Evolutionary conservation across 2,797 vertebrate species (phyloP), one percentile per base, ranked within the genome.

Genomic region (Pseudochirops cupreus): DNA sequence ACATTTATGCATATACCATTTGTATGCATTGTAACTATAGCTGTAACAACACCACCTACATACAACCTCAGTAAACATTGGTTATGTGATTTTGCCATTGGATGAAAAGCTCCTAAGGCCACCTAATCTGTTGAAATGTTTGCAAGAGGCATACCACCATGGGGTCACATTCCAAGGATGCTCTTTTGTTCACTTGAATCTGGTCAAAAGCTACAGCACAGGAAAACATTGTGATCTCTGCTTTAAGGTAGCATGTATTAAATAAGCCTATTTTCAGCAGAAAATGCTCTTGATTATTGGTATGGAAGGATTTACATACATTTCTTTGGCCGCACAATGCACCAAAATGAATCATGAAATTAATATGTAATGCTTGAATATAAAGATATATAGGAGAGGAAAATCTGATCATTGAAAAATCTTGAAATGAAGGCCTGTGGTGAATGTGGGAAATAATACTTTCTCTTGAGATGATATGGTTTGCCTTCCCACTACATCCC

Each of bases 71-170:
- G 53, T 95, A 96, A 97, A 95, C 24, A 59, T 1, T 14, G 33
- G 91, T 55, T 91, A 46, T 62, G 28, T 92, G 74, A 92, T 87
- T 95, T n/a, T 96, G 95, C 95, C 93, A 97, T 92, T 93, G 93
- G 57, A 96, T 96, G 92, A 0, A 94, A 94, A 97, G 31, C 92
- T 97, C 97, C 93, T 93, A 96, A 97, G 93, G 95, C 91, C 89
- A 96, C 94, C 93, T 97, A 94, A 97, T 96, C 92, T 97, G 91
- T 95, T 98, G 96, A 97, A 91, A 92, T 98, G 97, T 98, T 97
- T 98, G 93, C 58, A 87, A 92, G 59, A 0, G 0, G 93, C 92
- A 31, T 98, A 97, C 56, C 21, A 97, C 82, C 67, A 93, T 92
- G 59, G 92, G 91, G 92, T 97, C 94, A 93, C 87, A 96, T 98